phyloP scores from a whole-genome alignment of 1,140 invertebrate genomes.

The Zaprionus davidi region DNA sequence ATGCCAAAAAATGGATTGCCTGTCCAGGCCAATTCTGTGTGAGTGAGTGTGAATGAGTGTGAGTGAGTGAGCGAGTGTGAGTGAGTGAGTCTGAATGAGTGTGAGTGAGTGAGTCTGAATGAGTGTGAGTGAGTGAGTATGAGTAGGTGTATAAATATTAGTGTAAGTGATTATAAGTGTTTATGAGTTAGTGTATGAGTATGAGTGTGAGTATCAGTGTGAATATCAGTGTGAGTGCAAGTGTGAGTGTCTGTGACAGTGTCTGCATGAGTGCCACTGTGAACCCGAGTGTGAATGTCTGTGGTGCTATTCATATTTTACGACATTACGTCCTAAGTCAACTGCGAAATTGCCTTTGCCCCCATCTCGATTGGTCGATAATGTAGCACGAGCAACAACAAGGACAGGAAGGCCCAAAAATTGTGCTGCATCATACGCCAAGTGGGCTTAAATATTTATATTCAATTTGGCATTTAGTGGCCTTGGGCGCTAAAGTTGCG shows the following conservation, averaged over 20 bases:
- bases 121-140: too few species aligned
- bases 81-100: too few species aligned
- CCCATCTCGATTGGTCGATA: slow-evolving; percentile 55
- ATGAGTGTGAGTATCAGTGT: not conserved
- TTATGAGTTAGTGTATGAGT: not conserved
- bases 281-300: slow-evolving; percentile 3
- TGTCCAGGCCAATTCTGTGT: slow-evolving; percentile 21
- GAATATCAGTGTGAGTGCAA: not conserved
- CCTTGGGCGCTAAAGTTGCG: slow-evolving; percentile 45
- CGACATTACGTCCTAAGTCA: slow-evolving; percentile 73
- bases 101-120: too few species aligned
- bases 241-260: slow-evolving; percentile 12
- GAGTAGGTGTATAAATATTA: too few species aligned
- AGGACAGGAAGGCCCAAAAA: slow-evolving; percentile 19
- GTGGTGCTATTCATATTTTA: slow-evolving; percentile 63
- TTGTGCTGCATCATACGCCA: slow-evolving; percentile 67
- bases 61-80: too few species aligned
- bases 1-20: slow-evolving; percentile 8
- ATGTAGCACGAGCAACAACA: slow-evolving; percentile 30
- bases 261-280: slow-evolving; percentile 9
- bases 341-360: slow-evolving; percentile 65
- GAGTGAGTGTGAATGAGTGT: not conserved
- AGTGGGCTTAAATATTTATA: slow-evolving; percentile 69
- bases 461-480: slow-evolving; percentile 75
- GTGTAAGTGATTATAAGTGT: too few species aligned